phyloP scores from a whole-genome alignment of 1,140 invertebrate species.

The Sinonovacula constricta region DNA sequence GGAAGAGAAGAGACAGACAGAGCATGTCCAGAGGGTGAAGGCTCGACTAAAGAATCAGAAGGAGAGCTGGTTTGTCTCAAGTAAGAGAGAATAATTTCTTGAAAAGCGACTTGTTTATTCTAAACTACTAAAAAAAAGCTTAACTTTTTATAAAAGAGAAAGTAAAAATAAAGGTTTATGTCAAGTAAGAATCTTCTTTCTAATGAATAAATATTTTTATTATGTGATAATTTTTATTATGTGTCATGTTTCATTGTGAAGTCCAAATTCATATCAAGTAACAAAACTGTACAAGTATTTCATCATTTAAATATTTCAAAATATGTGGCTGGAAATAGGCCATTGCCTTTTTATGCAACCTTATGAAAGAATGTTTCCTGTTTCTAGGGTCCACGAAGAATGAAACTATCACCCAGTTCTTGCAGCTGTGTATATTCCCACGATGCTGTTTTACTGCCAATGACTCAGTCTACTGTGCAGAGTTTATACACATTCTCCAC shows the following conservation, averaged over 20 bases:
- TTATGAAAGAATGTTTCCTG: no score
- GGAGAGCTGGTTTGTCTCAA: constrained; percentile 93
- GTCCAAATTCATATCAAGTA: no score
- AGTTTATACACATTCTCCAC: constrained; percentile 98
- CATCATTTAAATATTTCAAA: no score
- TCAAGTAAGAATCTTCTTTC: neutral
- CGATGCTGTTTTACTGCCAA: constrained; percentile 95
- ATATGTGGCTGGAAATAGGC: no score
- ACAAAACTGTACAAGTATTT: no score
- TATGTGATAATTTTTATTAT: neutral
- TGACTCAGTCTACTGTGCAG: constrained; percentile 97
- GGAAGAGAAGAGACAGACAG: constrained; percentile 94
- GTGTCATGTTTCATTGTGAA: no score
- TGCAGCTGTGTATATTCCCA: constrained; percentile 97
- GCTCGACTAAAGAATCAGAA: constrained; percentile 90
- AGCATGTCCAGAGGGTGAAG: constrained; percentile 94
- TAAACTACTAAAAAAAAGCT: neutral
- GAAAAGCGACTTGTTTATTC: no score
- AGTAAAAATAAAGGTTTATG: neutral
- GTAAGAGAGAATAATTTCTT: no score
- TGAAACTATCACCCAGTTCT: constrained; percentile 94
- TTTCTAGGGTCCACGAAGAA: constrained; percentile 91
- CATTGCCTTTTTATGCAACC: no score
- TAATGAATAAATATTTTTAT: neutral
- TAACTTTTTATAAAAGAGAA: neutral